Base-by-base conservation (phyloP, 1,140 invertebrate species). In the Diprion similis region DNA sequence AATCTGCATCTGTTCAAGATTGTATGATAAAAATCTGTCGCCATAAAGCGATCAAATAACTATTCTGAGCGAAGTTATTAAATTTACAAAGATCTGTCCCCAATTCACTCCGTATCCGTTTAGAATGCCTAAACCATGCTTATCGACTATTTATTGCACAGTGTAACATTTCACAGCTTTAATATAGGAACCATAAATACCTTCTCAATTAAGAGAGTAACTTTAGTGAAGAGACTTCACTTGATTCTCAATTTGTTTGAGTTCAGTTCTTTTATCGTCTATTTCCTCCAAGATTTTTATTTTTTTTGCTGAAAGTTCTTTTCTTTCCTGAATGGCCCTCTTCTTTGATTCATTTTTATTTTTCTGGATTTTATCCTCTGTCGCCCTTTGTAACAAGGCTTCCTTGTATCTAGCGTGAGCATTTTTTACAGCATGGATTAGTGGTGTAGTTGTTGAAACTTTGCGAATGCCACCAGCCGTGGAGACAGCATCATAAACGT, bases 401-500 rank as follows among this genome's bases (percentile, higher is more conserved):
- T 73, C 76, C 46, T 48, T 45, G 48, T 76, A 77, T 70, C 47
- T 75, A 10, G 71, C 66, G 47, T 70, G 13, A 10, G 76, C 10
- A 73, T 77, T 77, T 71, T 74, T 6, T 8, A 59, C 65, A 24
- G 68, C 19, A n/a, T 66, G 70, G 48, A 77, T 70, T 46, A 76
- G 48, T 47, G 70, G 48, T 68, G 71, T 76, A 17, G 70, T 69
- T 46, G 76, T 72, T 48, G 73, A 18, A 66, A 76, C 18, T 9
- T 75, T 72, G 1, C 71, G 24, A 24, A 76, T 24, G 9, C 48
- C 67, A 15, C 77, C 77, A n/a, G 70, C 13, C 46, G 66, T 48
- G 15, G 8, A 67, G 11, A 78, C 66, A 67, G 68, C 45, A 64
- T 78, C 77, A 64, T 77, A 77, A 19, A 78, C 70, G 10, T 24